phyloP scores from a whole-genome alignment of 2,797 vertebrate genomes.

The Karalla daura region DNA sequence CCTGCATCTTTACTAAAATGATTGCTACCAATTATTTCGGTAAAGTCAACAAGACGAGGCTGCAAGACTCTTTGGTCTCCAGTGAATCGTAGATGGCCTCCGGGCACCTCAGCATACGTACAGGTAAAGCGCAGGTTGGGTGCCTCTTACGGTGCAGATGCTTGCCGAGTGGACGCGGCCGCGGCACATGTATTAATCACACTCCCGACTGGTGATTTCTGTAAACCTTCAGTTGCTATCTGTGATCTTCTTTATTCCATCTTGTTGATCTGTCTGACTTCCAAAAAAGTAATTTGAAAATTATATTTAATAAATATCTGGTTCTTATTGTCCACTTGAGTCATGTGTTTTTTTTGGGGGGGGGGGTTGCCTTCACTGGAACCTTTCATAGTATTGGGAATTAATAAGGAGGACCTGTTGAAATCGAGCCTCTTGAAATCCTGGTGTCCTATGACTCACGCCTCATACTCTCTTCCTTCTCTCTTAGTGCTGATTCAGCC shows the following conservation, averaged over 20 bases:
- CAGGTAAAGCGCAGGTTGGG: neutral
- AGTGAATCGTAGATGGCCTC: constrained; percentile 20
- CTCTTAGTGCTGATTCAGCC: too few species aligned
- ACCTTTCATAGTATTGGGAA: neutral
- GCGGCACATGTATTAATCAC: constrained; percentile 76
- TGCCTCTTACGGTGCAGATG: constrained; percentile 36
- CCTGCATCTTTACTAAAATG: constrained; percentile 17
- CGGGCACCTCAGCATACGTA: constrained; percentile 4
- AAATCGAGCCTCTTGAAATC: too few species aligned
- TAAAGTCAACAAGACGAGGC: constrained; percentile 4
- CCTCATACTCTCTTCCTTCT: too few species aligned
- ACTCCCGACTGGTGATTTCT: constrained; percentile 69
- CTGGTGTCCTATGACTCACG: too few species aligned
- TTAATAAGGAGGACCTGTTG: too few species aligned
- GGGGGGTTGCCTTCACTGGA: neutral
- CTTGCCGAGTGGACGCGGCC: constrained; percentile 55
- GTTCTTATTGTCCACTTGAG: constrained; percentile 78
- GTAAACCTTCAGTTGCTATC: constrained; percentile 75
- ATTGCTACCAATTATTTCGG: too few species aligned
- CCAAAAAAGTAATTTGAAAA: constrained; percentile 82
- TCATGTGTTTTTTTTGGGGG: constrained; percentile 3
- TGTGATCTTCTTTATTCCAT: constrained; percentile 79
- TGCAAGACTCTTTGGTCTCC: constrained; percentile 4
- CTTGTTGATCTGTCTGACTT: constrained; percentile 79
- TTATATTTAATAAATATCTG: constrained; percentile 89